Percentiles rank a stretch among this genome's conserved stretches.
Evolutionary conservation across 2,888 invertebrate genomes (phyloP).

Genomic region (Ditula angustiorana): DNA sequence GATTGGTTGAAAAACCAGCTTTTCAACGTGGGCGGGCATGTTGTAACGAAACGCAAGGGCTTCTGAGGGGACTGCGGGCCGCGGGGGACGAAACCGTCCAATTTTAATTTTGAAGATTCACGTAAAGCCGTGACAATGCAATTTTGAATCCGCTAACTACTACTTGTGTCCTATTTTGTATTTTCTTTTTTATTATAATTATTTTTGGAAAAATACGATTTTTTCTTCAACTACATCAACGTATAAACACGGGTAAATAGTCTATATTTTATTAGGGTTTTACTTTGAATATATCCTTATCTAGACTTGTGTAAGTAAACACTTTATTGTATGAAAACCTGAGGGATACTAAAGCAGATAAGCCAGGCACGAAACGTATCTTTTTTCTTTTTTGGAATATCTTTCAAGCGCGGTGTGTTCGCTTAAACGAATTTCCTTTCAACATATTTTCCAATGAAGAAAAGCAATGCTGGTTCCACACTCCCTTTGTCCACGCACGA

Average conservation of each 20-base stretch:
- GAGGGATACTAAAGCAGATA: not conserved
- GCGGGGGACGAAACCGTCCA: too few relatives aligned
- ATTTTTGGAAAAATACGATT: too few relatives aligned
- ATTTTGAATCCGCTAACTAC: too few relatives aligned
- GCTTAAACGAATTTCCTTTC: not conserved
- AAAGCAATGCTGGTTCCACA: not conserved
- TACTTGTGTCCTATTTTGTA: too few relatives aligned
- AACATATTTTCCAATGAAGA: not conserved
- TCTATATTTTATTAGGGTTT: conserved; percentile 30
- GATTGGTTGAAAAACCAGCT: not conserved
- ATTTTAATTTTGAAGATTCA: too few relatives aligned
- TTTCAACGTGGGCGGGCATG: conserved; percentile 11
- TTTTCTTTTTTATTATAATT: too few relatives aligned
- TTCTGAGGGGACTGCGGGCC: too few relatives aligned
- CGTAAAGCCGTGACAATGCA: too few relatives aligned
- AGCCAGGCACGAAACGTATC: not conserved
- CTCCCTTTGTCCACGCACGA: not conserved
- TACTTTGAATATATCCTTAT: conserved; percentile 18
- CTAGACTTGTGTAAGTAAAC: conserved; percentile 10
- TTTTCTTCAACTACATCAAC: too few relatives aligned
- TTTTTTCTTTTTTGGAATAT: not conserved
- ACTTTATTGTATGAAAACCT: not conserved
- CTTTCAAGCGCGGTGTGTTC: not conserved
- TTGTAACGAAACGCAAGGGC: not conserved
- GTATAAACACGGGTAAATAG: too few relatives aligned